These are phyloP conservation scores for Hippocampus guttulatus DNA, from an alignment of 2,113 vertebrate species.

Conservation along the genomic window DNA sequence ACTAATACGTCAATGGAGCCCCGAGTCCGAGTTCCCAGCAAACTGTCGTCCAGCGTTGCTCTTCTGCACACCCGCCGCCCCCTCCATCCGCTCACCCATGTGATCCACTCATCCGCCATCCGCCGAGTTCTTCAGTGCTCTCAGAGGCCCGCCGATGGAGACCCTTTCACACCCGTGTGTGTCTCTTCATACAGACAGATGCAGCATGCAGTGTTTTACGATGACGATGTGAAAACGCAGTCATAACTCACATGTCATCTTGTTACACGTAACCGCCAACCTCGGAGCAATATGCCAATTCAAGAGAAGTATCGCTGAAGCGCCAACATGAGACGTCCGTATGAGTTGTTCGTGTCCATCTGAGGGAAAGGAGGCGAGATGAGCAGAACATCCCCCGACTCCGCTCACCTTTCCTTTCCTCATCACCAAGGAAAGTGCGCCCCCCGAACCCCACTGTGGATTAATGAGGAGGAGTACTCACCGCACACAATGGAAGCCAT, in stretches of 20 bases:
- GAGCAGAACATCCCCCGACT: conserved; percentile 30
- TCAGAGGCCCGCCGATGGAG: background rate
- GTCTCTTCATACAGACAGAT: conserved; percentile 1
- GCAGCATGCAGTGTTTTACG: background rate
- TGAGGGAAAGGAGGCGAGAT: conserved; percentile 22
- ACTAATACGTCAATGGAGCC: conserved; percentile 21
- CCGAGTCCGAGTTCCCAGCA: background rate
- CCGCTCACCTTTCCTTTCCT: conserved; percentile 54
- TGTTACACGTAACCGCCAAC: background rate
- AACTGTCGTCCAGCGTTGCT: background rate
- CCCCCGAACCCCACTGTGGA: conserved; percentile 61
- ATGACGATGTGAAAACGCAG: background rate
- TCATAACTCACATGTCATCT: background rate
- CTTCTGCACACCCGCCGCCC: background rate
- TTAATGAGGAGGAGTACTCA: conserved; percentile 64
- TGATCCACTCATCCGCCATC: conserved; percentile 3
- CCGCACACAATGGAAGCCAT: conserved; percentile 62
- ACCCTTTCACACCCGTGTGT: background rate
- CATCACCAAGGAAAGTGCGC: conserved; percentile 59
- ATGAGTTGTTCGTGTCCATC: conserved; percentile 9
- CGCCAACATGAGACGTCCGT: background rate
- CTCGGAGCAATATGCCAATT: conserved; percentile 6
- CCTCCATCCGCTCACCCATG: conserved; percentile 3
- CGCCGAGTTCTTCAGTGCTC: background rate
- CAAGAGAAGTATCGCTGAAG: background rate